These are phyloP conservation scores for Otis tarda DNA, from an alignment of 2,113 vertebrate species.

Conservation along the genomic window DNA sequence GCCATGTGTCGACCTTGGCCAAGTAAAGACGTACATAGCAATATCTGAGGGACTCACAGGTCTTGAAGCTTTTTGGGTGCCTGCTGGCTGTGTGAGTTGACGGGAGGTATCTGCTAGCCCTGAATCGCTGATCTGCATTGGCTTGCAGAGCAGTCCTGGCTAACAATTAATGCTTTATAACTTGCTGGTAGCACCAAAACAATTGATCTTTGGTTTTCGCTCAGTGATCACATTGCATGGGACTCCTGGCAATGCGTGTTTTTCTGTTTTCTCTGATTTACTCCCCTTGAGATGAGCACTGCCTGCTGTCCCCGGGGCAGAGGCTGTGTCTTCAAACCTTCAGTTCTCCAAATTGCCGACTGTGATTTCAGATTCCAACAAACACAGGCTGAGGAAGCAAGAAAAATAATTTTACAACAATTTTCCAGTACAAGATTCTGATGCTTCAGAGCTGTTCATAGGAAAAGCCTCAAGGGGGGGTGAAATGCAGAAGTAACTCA, in stretches of 20 bases:
- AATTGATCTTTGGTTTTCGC: background rate
- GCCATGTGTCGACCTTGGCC: rapidly evolving
- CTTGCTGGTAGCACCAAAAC: background rate
- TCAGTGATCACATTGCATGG: background rate
- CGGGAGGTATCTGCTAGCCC: background rate
- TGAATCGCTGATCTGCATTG: background rate
- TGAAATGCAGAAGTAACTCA: background rate
- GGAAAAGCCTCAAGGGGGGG: background rate
- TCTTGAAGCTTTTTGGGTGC: background rate
- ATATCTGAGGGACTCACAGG: background rate
- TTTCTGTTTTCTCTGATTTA: background rate
- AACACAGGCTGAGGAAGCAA: background rate
- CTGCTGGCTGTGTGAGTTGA: background rate
- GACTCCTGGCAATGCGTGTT: background rate
- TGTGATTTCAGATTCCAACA: background rate
- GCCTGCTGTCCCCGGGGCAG: rapidly evolving
- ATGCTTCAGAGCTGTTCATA: background rate
- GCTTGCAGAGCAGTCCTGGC: background rate
- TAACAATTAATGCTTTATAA: background rate
- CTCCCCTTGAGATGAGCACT: background rate
- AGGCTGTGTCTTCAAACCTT: background rate
- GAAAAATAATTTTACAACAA: background rate
- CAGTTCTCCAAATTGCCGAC: background rate
- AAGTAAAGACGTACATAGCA: background rate
- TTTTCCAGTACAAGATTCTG: background rate